These are phyloP conservation scores for Athalia cordata DNA, from an alignment of 2,888 invertebrate genomes.

Conservation along the genomic window DNA sequence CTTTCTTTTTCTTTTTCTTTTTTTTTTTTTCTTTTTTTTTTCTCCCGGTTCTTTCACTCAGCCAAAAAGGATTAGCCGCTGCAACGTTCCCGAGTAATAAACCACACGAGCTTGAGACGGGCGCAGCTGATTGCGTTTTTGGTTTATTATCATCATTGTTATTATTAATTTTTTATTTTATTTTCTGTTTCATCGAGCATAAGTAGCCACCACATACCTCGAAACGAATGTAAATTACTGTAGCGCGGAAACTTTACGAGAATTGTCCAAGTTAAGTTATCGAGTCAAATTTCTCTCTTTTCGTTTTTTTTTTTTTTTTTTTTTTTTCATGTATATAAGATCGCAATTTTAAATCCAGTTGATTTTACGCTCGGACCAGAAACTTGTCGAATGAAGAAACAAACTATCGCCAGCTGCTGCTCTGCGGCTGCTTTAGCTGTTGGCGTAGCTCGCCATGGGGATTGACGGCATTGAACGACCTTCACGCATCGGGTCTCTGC, in stretches of 20 bases:
- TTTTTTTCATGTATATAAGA: too few species aligned
- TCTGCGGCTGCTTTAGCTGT: background rate
- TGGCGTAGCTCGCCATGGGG: background rate
- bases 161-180: too few species aligned
- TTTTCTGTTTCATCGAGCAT: too few species aligned
- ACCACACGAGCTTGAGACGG: background rate
- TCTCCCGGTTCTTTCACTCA: too few species aligned
- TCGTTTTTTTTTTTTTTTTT: too few species aligned
- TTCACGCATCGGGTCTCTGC: constrained; percentile 63
- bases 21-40: too few species aligned
- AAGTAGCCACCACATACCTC: too few species aligned
- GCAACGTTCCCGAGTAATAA: background rate
- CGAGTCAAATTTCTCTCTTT: background rate
- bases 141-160: background rate
- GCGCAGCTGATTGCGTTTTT: constrained; percentile 13
- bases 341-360: background rate
- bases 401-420: constrained; percentile 38
- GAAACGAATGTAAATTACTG: background rate
- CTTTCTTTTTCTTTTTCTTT: background rate
- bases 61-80: background rate
- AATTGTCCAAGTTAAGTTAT: constrained; percentile 22
- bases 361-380: constrained; percentile 27
- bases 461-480: constrained; percentile 67
- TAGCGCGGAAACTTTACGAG: constrained; percentile 27
- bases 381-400: constrained; percentile 34